These are phyloP conservation scores for Folsomia manolachei DNA, from an alignment of 2,888 invertebrate genomes.

Conservation along the genomic window DNA sequence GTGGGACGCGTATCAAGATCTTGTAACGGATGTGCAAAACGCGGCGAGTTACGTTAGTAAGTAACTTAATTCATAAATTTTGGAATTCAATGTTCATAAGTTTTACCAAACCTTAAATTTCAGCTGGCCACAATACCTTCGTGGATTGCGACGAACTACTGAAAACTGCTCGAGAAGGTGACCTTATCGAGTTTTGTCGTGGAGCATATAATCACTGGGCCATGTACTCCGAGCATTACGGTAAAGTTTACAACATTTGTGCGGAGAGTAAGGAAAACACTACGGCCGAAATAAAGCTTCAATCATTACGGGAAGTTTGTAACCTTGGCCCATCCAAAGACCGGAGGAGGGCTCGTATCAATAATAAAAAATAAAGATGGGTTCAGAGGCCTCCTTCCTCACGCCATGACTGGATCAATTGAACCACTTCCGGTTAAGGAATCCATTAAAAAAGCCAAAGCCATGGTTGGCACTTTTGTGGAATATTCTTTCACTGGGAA, in stretches of 20 bases:
- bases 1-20: not conserved
- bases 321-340: not conserved
- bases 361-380: not conserved
- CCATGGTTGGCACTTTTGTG: not conserved
- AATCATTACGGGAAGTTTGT: not conserved
- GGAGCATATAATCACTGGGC: slow-evolving; percentile 15
- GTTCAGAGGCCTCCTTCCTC: not conserved
- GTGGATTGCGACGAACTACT: not conserved
- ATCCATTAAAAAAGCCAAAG: not conserved
- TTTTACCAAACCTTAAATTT: not conserved
- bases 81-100: not conserved
- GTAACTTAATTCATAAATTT: not conserved
- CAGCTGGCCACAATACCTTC: not conserved
- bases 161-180: not conserved
- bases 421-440: not conserved
- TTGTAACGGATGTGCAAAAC: not conserved
- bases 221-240: not conserved
- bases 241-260: slow-evolving; percentile 9
- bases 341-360: not conserved
- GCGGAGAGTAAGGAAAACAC: slow-evolving; percentile 7
- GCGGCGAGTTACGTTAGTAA: not conserved
- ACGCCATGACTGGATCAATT: not conserved
- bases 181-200: slow-evolving; percentile 14
- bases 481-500: not conserved
- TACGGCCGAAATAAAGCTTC: not conserved